These are phyloP conservation scores for Silurus aristotelis DNA, from an alignment of 2,797 vertebrate species.

Conservation along the genomic window DNA sequence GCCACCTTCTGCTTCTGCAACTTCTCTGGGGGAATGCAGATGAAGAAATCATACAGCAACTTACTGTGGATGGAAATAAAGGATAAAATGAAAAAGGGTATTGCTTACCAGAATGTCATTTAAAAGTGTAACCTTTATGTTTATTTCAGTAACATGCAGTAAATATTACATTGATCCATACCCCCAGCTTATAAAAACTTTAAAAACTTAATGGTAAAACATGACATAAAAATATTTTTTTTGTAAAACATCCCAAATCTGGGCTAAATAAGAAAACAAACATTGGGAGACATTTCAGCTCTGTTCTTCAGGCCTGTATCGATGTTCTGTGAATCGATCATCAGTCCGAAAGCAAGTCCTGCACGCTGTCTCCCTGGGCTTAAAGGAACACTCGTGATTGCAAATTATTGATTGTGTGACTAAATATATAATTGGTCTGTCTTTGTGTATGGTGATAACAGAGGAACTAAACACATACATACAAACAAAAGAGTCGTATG, in stretches of 20 bases:
- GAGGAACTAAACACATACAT: background rate
- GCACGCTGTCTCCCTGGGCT: background rate
- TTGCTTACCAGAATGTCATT: background rate
- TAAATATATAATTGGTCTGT: constrained; percentile 35
- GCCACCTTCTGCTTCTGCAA: constrained; percentile 93
- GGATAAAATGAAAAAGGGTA: background rate
- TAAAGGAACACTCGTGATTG: constrained; percentile 18
- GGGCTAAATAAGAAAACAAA: background rate
- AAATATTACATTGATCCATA: background rate
- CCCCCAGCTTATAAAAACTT: background rate
- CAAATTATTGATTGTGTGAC: constrained; percentile 18
- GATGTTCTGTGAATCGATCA: constrained; percentile 19
- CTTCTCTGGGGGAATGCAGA: constrained; percentile 87
- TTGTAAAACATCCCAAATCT: background rate
- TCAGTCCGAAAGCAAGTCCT: constrained; percentile 1
- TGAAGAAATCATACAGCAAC: constrained; percentile 91
- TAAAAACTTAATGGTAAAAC: background rate
- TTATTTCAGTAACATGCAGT: background rate
- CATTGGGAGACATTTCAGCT: constrained; percentile 1
- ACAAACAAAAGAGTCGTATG: background rate
- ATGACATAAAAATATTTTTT: too few relatives aligned
- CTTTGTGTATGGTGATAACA: constrained; percentile 29
- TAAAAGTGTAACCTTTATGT: background rate
- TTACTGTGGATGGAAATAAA: constrained; percentile 74
- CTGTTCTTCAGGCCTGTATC: constrained; percentile 2